These are phyloP conservation scores for Ceyx margarethae DNA, from an alignment of 2,113 vertebrate genomes.

Conservation along the genomic window DNA sequence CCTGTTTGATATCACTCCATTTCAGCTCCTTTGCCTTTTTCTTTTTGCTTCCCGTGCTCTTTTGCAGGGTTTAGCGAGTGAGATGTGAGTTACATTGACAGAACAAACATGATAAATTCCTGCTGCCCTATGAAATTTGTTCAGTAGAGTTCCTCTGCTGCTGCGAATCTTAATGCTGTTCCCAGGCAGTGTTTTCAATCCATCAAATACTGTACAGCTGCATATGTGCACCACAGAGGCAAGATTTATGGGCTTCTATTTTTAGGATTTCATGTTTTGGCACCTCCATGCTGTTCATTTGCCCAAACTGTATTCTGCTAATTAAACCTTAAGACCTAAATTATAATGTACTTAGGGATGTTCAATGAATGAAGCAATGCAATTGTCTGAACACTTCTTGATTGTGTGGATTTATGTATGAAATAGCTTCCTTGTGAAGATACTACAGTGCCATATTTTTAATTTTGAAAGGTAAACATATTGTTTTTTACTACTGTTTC, in stretches of 20 bases:
- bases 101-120: slow-evolving; percentile 69
- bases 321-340: slow-evolving; percentile 76
- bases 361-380: slow-evolving; percentile 2
- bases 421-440: not conserved
- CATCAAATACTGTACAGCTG: slow-evolving; percentile 56
- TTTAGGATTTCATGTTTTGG: slow-evolving; percentile 67
- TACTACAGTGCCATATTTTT: not conserved
- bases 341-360: slow-evolving; percentile 45
- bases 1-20: not conserved
- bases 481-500: not conserved
- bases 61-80: slow-evolving; percentile 35
- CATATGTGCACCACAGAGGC: slow-evolving; percentile 25
- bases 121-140: slow-evolving; percentile 57
- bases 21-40: slow-evolving; percentile 3
- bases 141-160: slow-evolving; percentile 33
- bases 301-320: slow-evolving; percentile 70
- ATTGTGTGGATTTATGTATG: not conserved
- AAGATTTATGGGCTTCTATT: slow-evolving; percentile 77
- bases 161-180: slow-evolving; percentile 61
- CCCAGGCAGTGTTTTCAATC: slow-evolving; percentile 50
- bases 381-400: not conserved
- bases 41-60: not conserved
- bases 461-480: slow-evolving; percentile 23
- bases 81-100: slow-evolving; percentile 51
- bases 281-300: slow-evolving; percentile 64